Evolutionary conservation across 2,113 vertebrate species (phyloP), one percentile per base, ranked within the genome.

Genomic region (Pimephales promelas): DNA sequence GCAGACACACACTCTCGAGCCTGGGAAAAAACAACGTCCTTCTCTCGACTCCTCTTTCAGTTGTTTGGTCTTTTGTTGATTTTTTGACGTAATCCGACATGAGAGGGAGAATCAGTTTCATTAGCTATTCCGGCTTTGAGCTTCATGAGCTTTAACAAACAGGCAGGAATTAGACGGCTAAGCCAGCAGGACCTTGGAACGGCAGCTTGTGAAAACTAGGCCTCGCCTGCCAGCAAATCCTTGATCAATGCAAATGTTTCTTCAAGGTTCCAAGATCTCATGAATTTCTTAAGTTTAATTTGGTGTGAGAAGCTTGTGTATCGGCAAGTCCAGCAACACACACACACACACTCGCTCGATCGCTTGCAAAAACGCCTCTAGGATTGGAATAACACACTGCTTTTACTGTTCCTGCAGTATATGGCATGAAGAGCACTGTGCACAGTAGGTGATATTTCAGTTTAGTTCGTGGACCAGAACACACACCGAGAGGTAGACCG

Each of bases 91-190:
- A 86, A 86, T 87, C 87, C 84, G 20, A 18, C 28, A 84, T 84
- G 57, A 75, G 70, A 71, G 74, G 26, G 70, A 73, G 83, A 79
- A 56, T 73, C 13, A 8, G 83, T 66, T 86, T 86, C 85, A 88
- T 86, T 82, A 66, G 72, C 34, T 71, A 83, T 82, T 85, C 86
- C 52, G 28, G 83, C 49, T 84, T 20, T 43, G 70, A 83, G 85
- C 85, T 79, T 73, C 78, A 81, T 54, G 36, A 43, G 68, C 68
- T 79, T 86, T 82, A 86, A 83, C 45, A 83, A 81, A 74, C 70
- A 75, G 81, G 56, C 74, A 76, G 85, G 87, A 88, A 88, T 88
- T 87, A 88, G 70, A 88, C 40, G 14, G 40, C 79, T 83, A 86
- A 86, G 83, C 73, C 59, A 59, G 49, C 34, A 62, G 83, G 79